A percentile compares a stretch with the other conserved stretches of the same genome.
These are phyloP conservation scores for Kryphioiulus occultus DNA, from an alignment of 2,888 invertebrate genomes.

Conservation along the genomic window DNA sequence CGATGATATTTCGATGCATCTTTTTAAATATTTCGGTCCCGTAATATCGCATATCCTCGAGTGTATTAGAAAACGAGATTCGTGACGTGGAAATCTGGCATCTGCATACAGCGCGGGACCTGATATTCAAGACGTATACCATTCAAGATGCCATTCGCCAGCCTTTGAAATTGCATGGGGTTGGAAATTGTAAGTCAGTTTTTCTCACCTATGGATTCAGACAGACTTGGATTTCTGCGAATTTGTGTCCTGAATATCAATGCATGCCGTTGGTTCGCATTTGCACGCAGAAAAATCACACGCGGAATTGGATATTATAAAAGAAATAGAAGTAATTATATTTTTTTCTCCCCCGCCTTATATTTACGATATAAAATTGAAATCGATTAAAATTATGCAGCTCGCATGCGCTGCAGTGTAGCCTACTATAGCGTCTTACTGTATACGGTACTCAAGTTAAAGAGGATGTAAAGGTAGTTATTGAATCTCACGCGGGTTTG, in stretches of 20 bases:
- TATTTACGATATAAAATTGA: conserved; percentile 21
- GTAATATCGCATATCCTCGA: not conserved
- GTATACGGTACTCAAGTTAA: too few relatives aligned
- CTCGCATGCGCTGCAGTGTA: not conserved
- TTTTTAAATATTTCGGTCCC: not conserved
- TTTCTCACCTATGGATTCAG: not conserved
- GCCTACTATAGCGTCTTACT: too few relatives aligned
- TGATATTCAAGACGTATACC: not conserved
- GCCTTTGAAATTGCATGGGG: not conserved
- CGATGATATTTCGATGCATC: not conserved
- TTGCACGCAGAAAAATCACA: too few relatives aligned
- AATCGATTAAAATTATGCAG: not conserved
- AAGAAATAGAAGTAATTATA: not conserved
- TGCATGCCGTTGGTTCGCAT: not conserved
- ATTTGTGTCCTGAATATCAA: not conserved
- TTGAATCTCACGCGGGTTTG: too few relatives aligned
- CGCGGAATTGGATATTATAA: not conserved
- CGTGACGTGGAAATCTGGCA: not conserved
- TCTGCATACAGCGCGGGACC: too few relatives aligned
- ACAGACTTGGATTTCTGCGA: not conserved
- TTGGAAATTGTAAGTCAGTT: too few relatives aligned
- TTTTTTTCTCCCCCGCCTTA: not conserved
- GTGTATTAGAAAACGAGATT: not conserved
- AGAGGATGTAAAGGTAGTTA: too few relatives aligned
- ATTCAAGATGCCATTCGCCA: not conserved